Percentiles rank a stretch among this genome's conserved stretches.
phyloP scores from a whole-genome alignment of 2,888 invertebrate species.

The Aspidapion aeneum region DNA sequence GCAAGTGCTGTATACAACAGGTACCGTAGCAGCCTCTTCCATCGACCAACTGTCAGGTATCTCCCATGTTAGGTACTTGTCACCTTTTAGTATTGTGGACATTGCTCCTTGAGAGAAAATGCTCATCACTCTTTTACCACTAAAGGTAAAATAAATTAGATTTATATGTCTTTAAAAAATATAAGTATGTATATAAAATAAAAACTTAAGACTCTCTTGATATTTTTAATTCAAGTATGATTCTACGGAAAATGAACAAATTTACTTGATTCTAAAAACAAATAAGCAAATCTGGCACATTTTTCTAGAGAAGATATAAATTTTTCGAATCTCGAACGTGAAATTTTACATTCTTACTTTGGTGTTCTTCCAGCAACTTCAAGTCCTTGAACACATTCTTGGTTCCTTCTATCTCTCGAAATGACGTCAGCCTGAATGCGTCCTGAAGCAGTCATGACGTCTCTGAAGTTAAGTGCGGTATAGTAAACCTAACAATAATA shows the following conservation, averaged over 20 bases:
- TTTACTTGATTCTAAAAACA: too few relatives aligned
- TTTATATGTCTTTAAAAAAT: background rate
- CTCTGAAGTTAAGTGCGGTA: constrained; percentile 52
- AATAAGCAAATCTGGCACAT: too few relatives aligned
- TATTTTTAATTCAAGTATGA: too few relatives aligned
- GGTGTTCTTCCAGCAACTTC: constrained; percentile 57
- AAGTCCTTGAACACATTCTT: constrained; percentile 65
- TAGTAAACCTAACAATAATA: constrained; percentile 21
- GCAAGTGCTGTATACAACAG: constrained; percentile 56
- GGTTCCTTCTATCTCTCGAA: constrained; percentile 58
- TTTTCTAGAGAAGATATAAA: too few relatives aligned
- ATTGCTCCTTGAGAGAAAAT: constrained; percentile 53
- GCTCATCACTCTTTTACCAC: constrained; percentile 43
- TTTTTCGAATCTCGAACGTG: too few relatives aligned
- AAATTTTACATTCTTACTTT: constrained; percentile 8
- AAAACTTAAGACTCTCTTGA: background rate
- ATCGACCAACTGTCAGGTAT: constrained; percentile 55
- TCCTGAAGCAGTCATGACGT: constrained; percentile 90
- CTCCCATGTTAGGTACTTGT: constrained; percentile 48
- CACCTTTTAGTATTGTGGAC: constrained; percentile 52
- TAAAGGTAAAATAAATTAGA: constrained; percentile 8
- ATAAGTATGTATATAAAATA: too few relatives aligned
- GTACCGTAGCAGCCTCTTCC: constrained; percentile 58
- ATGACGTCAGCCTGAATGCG: constrained; percentile 80
- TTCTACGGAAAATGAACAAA: too few relatives aligned